Base-by-base conservation (phyloP, 1,140 invertebrate genomes). In the Thaumatotibia leucotreta region DNA sequence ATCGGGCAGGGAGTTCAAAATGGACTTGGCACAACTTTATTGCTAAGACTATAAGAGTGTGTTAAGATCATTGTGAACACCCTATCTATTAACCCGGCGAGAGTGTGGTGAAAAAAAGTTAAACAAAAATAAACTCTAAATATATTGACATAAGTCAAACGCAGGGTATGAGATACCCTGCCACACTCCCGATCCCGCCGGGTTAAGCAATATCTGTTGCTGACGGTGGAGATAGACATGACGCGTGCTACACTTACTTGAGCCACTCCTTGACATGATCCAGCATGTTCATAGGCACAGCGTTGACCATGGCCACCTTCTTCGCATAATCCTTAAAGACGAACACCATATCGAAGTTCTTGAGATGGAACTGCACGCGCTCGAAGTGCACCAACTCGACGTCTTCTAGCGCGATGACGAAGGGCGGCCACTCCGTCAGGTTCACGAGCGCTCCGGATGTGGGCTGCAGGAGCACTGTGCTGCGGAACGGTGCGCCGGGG, bases 321-420 rank as follows among this genome's bases (percentile, higher is more conserved):
- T 95, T 95, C 52, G 94, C 93, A 88, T 99, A 99, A 91, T 99
- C 98, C 92, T 99, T 99, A 82, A 99, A 99, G 31, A 99, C 97
- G 86, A 99, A 99, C 23, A 99, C 97, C 98, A 99, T 99, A 91
- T 99, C 99, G 87, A 99, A 99, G 88, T 99, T 99, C 89, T 99
- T 99, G 66, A 99, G 92, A 83, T 99, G 98, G 86, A 99, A 99
- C 82, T 98, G 97, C 3, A 99, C 99, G 90, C 99, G 93, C 91
- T 99, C 99, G 92, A 99, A 99, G 86, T 99, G 98, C 0, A 99
- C 98, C 64, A 99, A 86, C 88, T 99, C 98, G 1, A 99, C 96
- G 82, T 99, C 98, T 91, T 99, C 98, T 17, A 99, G 91, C 0
- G 98, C 98, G 33, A 99, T 98, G 10, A 99, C 98, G 92, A 99